Conservation (phyloP, 2,888 invertebrate species). For the Perizoma affinitatum region DNA sequence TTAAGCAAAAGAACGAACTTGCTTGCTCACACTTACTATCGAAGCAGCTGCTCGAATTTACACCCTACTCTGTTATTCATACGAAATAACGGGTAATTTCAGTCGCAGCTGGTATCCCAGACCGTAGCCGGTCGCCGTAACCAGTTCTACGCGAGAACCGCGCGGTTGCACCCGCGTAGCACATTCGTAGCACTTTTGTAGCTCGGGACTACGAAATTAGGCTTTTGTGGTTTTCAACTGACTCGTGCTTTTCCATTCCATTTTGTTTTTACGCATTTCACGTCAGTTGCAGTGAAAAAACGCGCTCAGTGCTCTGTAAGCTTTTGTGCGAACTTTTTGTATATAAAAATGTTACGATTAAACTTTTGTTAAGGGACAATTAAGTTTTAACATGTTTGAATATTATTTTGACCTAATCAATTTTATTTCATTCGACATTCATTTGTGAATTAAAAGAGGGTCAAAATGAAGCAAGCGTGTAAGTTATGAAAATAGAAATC, state of each 20-base stretch:
- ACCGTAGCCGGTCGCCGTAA: conserved; percentile 39
- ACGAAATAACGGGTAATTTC: conserved; percentile 54
- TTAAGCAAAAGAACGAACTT: conserved; percentile 33
- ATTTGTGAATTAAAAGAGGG: conserved; percentile 23
- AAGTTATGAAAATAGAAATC: too few relatives aligned
- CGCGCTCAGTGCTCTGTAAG: conserved; percentile 14
- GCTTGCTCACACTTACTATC: conserved; percentile 37
- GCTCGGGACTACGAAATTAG: conserved; percentile 46
- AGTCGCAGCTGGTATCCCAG: conserved; percentile 58
- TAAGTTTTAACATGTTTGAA: neutral
- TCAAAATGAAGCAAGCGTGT: neutral
- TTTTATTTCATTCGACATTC: neutral
- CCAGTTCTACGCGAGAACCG: conserved; percentile 54
- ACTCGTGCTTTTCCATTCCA: conserved; percentile 32
- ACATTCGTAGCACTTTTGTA: conserved; percentile 50
- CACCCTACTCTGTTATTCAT: conserved; percentile 49
- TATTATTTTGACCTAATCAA: neutral
- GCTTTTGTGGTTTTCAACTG: conserved; percentile 38
- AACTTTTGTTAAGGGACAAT: conserved; percentile 13
- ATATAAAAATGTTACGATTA: conserved; percentile 19
- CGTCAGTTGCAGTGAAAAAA: conserved; percentile 41
- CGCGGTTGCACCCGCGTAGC: conserved; percentile 57
- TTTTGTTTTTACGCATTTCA: conserved; percentile 36
- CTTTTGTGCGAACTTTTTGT: conserved; percentile 14
- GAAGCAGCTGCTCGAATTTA: conserved; percentile 46